Evolutionary conservation across 2,888 invertebrate genomes (phyloP), one percentile per base, ranked within the genome.

Genomic region (Temnothorax ravouxi): DNA sequence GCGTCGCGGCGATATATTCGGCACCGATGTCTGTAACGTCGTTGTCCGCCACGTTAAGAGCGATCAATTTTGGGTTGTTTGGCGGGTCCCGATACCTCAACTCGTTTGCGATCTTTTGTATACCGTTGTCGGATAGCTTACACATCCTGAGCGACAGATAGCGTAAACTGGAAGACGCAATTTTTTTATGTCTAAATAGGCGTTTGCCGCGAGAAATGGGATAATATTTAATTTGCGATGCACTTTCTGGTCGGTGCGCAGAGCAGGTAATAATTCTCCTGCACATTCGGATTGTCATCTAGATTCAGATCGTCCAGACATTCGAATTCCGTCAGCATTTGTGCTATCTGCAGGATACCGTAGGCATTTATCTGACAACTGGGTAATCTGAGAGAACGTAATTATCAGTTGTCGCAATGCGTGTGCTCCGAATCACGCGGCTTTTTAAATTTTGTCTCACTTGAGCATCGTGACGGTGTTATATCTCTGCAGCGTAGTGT

Each of bases 31-130:
- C 94, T 25, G 92, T 92, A 38, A 95, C 90, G 54, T 86, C 87
- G 88, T 95, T 95, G 80, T 94, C 93, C 0, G 95, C 92, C 61
- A 95, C 81, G 90, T 95, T 94, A 52, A 95, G 86, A 47, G 91
- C 91, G 6, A 91, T 84, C 64, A 95, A 83, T 67, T 85, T 88
- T 6, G 92, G 87, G 6, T 76, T 29, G 8, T 89, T 66, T 3
- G 92, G 84, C 2, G 88, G 83, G 21, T 87, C 89, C 13, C 64
- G 88, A 59, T 93, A 87, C 15, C 59, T 86, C 56, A 95, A 86
- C 87, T 92, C 91, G 2, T 87, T 76, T 0, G 92, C 86, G n/a
- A 95, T 92, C 77, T 91, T 92, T 54, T 89, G 85, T 4, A 91
- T 54, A 3, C 93, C 93, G 18, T 77, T 71, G n/a, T 92, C 90